Conservation (phyloP, 2,797 vertebrate genomes). For the Aulostomus chinensis region DNA sequence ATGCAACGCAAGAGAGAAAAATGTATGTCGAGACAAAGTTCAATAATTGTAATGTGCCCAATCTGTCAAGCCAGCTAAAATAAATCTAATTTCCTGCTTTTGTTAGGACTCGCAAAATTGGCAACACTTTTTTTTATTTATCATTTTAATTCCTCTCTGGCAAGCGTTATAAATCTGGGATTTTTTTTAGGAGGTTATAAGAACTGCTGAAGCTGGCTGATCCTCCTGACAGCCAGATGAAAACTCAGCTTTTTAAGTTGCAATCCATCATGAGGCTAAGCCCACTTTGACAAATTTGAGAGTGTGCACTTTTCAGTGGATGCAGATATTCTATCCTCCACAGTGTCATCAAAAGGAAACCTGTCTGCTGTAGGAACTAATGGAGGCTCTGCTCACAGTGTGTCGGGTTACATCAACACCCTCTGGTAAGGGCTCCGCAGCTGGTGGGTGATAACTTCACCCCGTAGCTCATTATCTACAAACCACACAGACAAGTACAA, state of each 20-base stretch:
- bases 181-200: slow-evolving; percentile 46
- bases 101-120: slow-evolving; percentile 13
- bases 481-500: too few relatives aligned
- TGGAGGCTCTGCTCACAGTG: too few relatives aligned
- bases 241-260: slow-evolving; percentile 61
- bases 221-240: slow-evolving; percentile 45
- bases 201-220: slow-evolving; percentile 63
- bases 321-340: slow-evolving; percentile 25
- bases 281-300: slow-evolving; percentile 46
- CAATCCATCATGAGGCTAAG: slow-evolving; percentile 60
- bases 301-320: slow-evolving; percentile 33
- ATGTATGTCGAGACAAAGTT: background rate
- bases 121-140: slow-evolving; percentile 28
- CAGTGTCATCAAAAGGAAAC: slow-evolving; percentile 14
- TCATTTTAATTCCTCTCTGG: slow-evolving; percentile 20
- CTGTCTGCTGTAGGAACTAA: slow-evolving; percentile 19
- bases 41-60: background rate
- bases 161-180: slow-evolving; percentile 45
- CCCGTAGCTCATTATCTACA: too few relatives aligned
- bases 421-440: too few relatives aligned
- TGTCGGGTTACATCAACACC: too few relatives aligned
- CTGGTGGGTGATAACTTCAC: background rate
- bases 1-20: slow-evolving; percentile 1
- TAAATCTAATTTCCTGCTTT: slow-evolving; percentile 12
- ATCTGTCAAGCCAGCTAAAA: background rate